Conservation (phyloP, 2,797 vertebrate species). For the Anableps anableps region DNA sequence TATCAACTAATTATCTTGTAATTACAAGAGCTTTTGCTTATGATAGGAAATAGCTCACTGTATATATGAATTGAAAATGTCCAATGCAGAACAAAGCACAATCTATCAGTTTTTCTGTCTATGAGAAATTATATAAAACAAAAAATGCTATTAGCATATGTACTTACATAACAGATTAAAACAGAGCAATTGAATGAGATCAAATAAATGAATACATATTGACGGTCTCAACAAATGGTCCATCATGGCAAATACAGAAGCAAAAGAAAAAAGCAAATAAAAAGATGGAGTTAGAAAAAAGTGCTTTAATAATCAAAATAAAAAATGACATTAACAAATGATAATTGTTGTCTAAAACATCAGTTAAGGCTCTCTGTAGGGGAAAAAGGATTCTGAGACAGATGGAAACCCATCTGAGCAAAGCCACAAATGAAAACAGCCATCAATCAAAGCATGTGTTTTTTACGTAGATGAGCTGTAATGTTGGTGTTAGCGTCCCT, state of each 20-base stretch:
- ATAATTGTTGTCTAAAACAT: conserved; percentile 61
- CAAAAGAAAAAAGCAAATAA: conserved; percentile 5
- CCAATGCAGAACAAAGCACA: neutral
- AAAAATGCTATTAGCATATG: neutral
- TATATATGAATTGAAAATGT: neutral
- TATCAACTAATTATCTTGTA: conserved; percentile 2
- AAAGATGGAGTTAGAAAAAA: conserved; percentile 20
- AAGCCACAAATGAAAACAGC: conserved; percentile 64
- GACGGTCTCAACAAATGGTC: conserved; percentile 17
- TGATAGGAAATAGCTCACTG: neutral
- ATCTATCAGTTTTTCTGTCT: neutral
- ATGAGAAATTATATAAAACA: neutral
- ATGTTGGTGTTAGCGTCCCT: conserved; percentile 49
- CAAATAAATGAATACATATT: conserved; percentile 16
- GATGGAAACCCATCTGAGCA: conserved; percentile 69
- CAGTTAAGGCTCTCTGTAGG: conserved; percentile 60
- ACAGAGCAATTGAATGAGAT: neutral
- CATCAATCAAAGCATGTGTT: conserved; percentile 41
- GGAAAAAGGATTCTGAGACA: conserved; percentile 59
- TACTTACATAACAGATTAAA: neutral
- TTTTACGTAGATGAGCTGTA: conserved; percentile 46
- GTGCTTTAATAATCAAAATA: conserved; percentile 18
- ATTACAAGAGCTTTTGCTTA: conserved; percentile 21
- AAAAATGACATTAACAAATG: conserved; percentile 68
- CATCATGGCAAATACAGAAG: conserved; percentile 18